Evolutionary conservation across 2,888 invertebrate species (phyloP), one percentile per base, ranked within the genome.

Genomic region (Sarcophaga rosellei): DNA sequence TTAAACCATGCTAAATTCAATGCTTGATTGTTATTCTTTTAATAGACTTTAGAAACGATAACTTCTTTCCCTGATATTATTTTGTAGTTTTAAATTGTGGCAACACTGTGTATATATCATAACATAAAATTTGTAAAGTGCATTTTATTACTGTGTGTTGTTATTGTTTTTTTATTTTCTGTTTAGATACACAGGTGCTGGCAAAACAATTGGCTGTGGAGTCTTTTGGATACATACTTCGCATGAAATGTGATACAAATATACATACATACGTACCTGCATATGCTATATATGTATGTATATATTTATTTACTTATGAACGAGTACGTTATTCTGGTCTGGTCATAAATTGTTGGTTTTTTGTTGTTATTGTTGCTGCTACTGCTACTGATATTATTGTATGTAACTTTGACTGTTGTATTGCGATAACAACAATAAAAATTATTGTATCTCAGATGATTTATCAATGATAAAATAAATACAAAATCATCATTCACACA

Each of bases 251-350:
- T 61, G 21, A 61, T 61, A n/a, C 21, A 61, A 61, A 61, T 61
- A 61, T 20, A 53, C 12, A 57, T 35, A 53, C 17, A 23, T 23
- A 47, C n/a, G n/a, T n/a, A 44, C 17, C 4, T 53, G 2, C 4
- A 53, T 53, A 17, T 53, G 17, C 0, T 53, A 20, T 61, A 0
- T 53, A 17, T 15, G 2, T 53, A 12, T 63, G 23, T 35, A 47
- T 68, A 47, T 61, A 20, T 61, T 0, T 61, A 70, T 47, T 20
- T 62, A 74, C 23, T 57, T 68, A 75, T 84, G 70, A 79, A 75
- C 70, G 59, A 59, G 47, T 53, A 17, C 70, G 8, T 35, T 35
- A 79, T 75, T 17, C 70, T 79, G 72, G 79, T 80, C 75, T 79
- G 79, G 61, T 66, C 62, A 84, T 76, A 75, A 35, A 80, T 53